These are phyloP conservation scores for Eidolon helvum DNA, from an alignment of 2,113 vertebrate species.

Conservation along the genomic window DNA sequence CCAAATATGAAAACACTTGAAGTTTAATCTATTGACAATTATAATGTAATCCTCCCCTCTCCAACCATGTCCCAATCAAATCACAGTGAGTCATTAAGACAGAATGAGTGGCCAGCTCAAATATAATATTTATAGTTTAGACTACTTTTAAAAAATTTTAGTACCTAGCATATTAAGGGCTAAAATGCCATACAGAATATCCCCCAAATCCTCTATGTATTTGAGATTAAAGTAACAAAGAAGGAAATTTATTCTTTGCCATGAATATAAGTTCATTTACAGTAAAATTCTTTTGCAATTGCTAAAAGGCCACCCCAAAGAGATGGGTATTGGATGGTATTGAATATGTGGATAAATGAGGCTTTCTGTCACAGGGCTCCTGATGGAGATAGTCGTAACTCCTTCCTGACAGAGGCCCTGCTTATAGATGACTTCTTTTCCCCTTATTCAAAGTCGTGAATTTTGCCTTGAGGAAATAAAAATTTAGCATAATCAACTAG, in stretches of 20 bases:
- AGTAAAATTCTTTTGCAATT: background rate
- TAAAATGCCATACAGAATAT: background rate
- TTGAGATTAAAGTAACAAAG: constrained; percentile 24
- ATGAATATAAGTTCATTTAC: background rate
- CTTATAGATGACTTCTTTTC: background rate
- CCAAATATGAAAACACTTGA: constrained; percentile 26
- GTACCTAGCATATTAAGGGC: background rate
- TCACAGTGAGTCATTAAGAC: background rate
- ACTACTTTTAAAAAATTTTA: background rate
- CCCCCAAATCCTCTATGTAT: background rate
- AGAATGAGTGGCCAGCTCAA: background rate
- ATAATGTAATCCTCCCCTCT: background rate
- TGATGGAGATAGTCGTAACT: background rate
- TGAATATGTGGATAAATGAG: background rate
- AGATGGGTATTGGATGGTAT: background rate
- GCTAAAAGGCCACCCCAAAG: background rate
- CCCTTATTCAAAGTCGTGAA: background rate
- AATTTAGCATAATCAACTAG: background rate
- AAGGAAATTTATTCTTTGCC: background rate
- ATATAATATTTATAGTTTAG: background rate
- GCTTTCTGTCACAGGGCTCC: background rate
- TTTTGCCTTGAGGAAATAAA: constrained; percentile 3
- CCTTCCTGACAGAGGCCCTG: background rate
- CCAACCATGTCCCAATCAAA: background rate
- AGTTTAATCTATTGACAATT: constrained; percentile 8